Percentiles rank a stretch among this genome's conserved stretches.
Evolutionary conservation across 1,140 invertebrate species (phyloP).

Genomic region (Conus ventricosus): DNA sequence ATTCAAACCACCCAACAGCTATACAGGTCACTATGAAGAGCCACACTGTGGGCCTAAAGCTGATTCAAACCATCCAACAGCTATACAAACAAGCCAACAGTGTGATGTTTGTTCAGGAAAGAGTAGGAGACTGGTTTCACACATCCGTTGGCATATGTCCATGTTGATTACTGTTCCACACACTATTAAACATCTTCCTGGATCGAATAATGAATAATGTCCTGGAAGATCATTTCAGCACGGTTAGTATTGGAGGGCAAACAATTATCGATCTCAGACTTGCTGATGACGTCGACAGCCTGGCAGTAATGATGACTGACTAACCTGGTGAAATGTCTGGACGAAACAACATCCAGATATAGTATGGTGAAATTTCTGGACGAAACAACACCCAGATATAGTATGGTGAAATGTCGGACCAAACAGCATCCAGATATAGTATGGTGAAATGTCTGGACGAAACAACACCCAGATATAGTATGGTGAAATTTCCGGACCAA

Average conservation of each 20-base stretch:
- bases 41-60: neutral
- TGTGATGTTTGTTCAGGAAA: neutral
- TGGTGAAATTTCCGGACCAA: no score
- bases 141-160: neutral
- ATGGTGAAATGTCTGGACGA: no score
- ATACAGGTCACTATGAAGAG: constrained; percentile 2
- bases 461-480: no score
- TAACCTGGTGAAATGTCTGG: no score
- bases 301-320: no score
- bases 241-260: neutral
- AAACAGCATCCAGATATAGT: no score
- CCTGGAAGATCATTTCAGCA: neutral
- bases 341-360: no score
- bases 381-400: no score
- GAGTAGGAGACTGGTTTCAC: neutral
- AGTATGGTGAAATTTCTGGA: no score
- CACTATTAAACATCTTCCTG: neutral
- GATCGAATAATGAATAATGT: neutral
- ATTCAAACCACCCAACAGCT: no score
- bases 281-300: neutral
- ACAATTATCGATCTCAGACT: neutral
- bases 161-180: neutral
- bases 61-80: neutral
- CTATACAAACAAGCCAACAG: neutral
- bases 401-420: no score